These are phyloP conservation scores for Sorex maritimensis DNA, from an alignment of 2,797 vertebrate species.

Conservation along the genomic window DNA sequence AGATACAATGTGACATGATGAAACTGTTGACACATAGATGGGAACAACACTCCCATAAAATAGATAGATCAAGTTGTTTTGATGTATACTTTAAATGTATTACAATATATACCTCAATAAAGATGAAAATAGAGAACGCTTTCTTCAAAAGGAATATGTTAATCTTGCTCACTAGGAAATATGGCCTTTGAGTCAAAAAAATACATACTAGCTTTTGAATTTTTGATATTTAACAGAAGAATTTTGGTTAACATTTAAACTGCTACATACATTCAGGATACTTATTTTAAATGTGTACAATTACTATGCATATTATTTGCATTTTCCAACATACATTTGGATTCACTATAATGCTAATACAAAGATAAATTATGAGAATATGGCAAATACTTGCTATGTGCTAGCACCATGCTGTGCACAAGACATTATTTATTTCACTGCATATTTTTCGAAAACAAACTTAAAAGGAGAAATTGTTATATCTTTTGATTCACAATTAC, in stretches of 20 bases:
- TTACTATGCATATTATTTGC: not conserved
- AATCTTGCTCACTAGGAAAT: not conserved
- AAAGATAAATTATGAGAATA: not conserved
- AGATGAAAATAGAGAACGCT: not conserved
- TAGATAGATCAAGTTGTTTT: not conserved
- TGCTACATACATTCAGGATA: not conserved
- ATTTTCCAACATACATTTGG: not conserved
- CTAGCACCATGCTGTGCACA: not conserved
- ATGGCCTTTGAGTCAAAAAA: not conserved
- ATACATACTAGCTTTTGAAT: not conserved
- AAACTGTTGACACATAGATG: not conserved
- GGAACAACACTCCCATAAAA: not conserved
- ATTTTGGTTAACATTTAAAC: constrained; percentile 7
- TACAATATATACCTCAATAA: not conserved
- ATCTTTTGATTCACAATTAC: not conserved
- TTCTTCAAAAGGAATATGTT: constrained; percentile 44
- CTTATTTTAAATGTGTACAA: constrained; percentile 5
- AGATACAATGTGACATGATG: not conserved
- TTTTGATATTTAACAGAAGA: constrained; percentile 16
- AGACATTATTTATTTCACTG: constrained; percentile 1
- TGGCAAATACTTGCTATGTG: not conserved
- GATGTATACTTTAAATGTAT: not conserved
- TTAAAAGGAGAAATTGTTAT: not conserved
- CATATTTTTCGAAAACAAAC: constrained; percentile 33
- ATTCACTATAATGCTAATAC: not conserved